phyloP scores from a whole-genome alignment of 2,888 invertebrate species.

The Pimpla rufipes region DNA sequence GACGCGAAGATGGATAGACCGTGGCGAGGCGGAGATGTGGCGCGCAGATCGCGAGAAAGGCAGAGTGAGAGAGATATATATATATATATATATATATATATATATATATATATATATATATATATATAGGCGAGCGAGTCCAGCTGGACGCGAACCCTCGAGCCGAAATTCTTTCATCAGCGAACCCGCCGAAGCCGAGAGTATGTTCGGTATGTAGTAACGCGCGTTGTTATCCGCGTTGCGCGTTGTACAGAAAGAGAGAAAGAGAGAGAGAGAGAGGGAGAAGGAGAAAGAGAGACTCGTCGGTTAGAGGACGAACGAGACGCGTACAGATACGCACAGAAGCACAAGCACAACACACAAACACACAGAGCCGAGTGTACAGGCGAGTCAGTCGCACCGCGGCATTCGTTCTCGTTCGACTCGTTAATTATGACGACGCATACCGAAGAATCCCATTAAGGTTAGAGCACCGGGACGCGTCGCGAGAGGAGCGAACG shows the following conservation, averaged over 20 bases:
- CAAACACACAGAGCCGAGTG: not conserved
- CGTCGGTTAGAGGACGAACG: no score
- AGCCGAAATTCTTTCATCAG: conserved; percentile 42
- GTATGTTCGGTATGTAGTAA: conserved; percentile 40
- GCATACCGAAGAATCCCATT: conserved; percentile 61
- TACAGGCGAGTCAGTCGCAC: not conserved
- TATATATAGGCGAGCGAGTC: not conserved
- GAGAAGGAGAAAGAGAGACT: not conserved
- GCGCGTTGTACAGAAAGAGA: conserved; percentile 19
- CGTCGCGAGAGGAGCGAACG: not conserved
- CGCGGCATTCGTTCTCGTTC: conserved; percentile 39
- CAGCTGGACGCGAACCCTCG: conserved; percentile 3
- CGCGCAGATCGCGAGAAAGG: not conserved
- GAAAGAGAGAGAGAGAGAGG: not conserved
- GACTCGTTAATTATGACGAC: conserved; percentile 61
- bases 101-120: conserved; percentile 3
- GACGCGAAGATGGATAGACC: conserved; percentile 48
- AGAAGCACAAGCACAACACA: not conserved
- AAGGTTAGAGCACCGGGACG: conserved; percentile 10
- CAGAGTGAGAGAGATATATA: conserved; percentile 4
- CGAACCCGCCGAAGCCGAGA: conserved; percentile 11
- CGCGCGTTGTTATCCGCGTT: not conserved
- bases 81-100: conserved; percentile 5
- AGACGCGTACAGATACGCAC: no score
- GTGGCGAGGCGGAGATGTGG: not conserved